Evolutionary conservation across 2,888 invertebrate genomes (phyloP).

Genomic region (Oscheius sp.): DNA sequence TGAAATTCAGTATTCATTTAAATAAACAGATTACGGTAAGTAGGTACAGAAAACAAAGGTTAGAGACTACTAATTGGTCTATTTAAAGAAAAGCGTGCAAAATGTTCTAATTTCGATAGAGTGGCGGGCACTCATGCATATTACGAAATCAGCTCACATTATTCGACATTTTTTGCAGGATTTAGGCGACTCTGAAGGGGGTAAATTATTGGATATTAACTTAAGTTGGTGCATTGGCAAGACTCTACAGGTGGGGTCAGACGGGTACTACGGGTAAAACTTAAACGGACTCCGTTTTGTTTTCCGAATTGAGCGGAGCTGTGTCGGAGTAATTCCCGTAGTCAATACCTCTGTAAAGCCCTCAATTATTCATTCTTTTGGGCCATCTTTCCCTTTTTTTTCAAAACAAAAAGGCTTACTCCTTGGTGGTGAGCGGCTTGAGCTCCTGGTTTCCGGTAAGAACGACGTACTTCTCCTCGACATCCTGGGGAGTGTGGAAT

Average conservation of each 20-base stretch:
- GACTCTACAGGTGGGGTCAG: neutral
- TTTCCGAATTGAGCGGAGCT: slow-evolving; percentile 1
- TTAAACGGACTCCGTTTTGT: slow-evolving; percentile 3
- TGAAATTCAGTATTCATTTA: slow-evolving; percentile 11
- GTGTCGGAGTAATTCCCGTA: slow-evolving; percentile 24
- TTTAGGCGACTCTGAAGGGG: slow-evolving; percentile 3
- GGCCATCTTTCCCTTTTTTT: too few relatives aligned
- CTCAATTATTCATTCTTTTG: neutral
- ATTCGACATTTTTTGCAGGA: neutral
- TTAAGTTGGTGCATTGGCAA: neutral
- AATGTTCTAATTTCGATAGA: neutral
- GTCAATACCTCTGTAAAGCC: slow-evolving; percentile 23
- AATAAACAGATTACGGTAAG: neutral
- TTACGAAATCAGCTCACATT: neutral
- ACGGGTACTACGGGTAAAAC: neutral
- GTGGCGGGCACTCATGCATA: neutral
- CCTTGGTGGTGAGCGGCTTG: slow-evolving; percentile 61
- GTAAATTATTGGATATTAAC: neutral
- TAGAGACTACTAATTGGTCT: neutral
- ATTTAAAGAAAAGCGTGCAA: neutral
- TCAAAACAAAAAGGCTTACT: slow-evolving; percentile 29
- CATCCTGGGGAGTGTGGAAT: slow-evolving; percentile 75
- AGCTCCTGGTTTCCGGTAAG: slow-evolving; percentile 64
- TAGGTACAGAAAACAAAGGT: neutral
- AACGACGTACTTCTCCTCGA: slow-evolving; percentile 62